Percentiles rank a stretch among this genome's conserved stretches.
These are phyloP conservation scores for Cygnus atratus DNA, from an alignment of 2,113 vertebrate species.

Conservation along the genomic window DNA sequence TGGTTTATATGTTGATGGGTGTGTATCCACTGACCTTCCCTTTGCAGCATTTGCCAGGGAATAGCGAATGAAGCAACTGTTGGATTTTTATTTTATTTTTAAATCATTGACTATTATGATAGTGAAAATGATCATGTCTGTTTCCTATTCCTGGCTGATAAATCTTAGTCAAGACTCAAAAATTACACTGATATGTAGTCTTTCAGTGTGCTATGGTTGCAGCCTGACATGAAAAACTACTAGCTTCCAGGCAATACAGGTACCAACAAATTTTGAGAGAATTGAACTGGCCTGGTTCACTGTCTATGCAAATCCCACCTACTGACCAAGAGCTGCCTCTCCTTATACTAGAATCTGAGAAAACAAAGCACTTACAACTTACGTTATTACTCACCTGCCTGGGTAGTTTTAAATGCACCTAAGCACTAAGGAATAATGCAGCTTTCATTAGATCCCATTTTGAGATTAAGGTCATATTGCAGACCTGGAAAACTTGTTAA, in stretches of 20 bases:
- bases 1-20: conserved; percentile 16
- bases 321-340: background rate
- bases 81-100: background rate
- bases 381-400: background rate
- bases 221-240: background rate
- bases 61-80: conserved; percentile 40
- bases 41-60: conserved; percentile 34
- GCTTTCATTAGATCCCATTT: background rate
- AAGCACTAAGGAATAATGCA: background rate
- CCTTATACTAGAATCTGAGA: background rate
- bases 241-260: background rate
- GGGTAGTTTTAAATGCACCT: background rate
- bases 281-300: background rate
- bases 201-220: background rate
- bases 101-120: background rate
- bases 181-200: background rate
- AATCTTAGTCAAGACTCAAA: conserved; percentile 33
- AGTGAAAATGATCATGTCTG: conserved; percentile 34
- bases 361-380: background rate
- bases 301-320: background rate
- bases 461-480: background rate
- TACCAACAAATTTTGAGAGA: background rate
- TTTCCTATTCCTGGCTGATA: conserved; percentile 1
- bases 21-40: conserved; percentile 30
- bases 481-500: background rate